phyloP scores from a whole-genome alignment of 2,888 invertebrate genomes.

The Xylota sylvarum region DNA sequence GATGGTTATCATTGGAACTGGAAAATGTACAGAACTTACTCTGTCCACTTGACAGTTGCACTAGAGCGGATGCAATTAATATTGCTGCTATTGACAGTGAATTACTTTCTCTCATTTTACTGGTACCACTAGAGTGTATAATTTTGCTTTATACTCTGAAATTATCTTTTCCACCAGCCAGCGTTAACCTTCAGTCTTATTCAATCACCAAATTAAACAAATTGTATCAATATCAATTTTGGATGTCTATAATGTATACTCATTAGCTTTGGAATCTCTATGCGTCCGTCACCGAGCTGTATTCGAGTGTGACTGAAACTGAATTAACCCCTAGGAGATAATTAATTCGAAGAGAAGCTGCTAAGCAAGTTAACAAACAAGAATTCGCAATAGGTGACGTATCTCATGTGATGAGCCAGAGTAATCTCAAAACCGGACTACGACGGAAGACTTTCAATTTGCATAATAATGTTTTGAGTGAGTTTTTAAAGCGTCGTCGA shows the following conservation, averaged over 20 bases:
- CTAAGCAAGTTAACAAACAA: constrained; percentile 21
- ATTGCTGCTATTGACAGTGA: constrained; percentile 36
- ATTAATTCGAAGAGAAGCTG: constrained; percentile 7
- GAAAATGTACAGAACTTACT: constrained; percentile 43
- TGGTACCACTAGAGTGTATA: not conserved
- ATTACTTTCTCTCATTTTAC: constrained; percentile 21
- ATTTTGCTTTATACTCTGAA: not conserved
- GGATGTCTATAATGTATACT: not conserved
- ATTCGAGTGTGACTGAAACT: constrained; percentile 45
- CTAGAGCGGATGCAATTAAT: constrained; percentile 32
- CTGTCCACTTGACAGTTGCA: constrained; percentile 52
- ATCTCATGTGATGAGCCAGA: constrained; percentile 1
- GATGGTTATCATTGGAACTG: not conserved
- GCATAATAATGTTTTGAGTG: not conserved
- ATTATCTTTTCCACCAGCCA: not conserved
- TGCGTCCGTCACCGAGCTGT: constrained; percentile 25
- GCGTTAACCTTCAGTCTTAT: constrained; percentile 15
- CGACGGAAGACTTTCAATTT: not conserved
- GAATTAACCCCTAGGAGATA: constrained; percentile 33
- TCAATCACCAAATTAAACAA: not conserved
- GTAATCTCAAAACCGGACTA: constrained; percentile 42
- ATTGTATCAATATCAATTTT: not conserved
- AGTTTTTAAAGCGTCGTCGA: not conserved
- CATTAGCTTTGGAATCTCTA: not conserved
- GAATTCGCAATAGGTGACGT: constrained; percentile 26